Base-by-base conservation (phyloP, 1,140 invertebrate genomes). In the Pararge aegeria region DNA sequence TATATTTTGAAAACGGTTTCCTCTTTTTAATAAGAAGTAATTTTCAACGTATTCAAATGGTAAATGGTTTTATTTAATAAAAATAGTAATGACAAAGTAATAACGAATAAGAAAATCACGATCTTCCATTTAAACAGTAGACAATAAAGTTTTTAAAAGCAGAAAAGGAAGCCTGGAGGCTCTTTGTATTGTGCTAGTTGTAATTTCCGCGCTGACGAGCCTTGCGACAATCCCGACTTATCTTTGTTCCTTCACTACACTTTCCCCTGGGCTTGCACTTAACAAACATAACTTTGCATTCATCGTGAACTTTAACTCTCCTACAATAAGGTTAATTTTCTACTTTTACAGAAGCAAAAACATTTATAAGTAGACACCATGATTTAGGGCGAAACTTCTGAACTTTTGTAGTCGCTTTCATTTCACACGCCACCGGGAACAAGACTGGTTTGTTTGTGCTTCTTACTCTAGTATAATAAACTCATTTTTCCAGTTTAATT, bases 231-330 rank as follows among this genome's bases (percentile, higher is more conserved):
- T 88, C 81, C 79, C 70, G 83, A 75, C 85, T 88, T 86, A 86
- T 86, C 84, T 80, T 83, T 85, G 83, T 88, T 80, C 75, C 83
- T 80, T 82, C 77, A 77, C 76, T 85, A 85, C 77, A 83, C 82
- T 86, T 85, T 85, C 85, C 81, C 85, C 70, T 75, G 77, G 78
- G 81, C 78, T 73, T 66, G 56, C 21, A 54, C 38, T 53, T 51
- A 64, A 60, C 67, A 76, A 70, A 18, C 4, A 18, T 42, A 18
- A 16, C 3, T 15, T 53, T 20, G 37, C 49, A 24, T 44, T 57
- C 49, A 53, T 42, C 46, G n/a, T 20, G 1, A 20, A 46, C 62
- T 61, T 66, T 77, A 63, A 61, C 15, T 0, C 16, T 12, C 29
- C 0, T 0, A 3, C 0, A 21, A 64, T 76, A 71, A 56, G 56